These are phyloP conservation scores for Pararge aegeria DNA, from an alignment of 1,140 invertebrate genomes.

Conservation along the genomic window DNA sequence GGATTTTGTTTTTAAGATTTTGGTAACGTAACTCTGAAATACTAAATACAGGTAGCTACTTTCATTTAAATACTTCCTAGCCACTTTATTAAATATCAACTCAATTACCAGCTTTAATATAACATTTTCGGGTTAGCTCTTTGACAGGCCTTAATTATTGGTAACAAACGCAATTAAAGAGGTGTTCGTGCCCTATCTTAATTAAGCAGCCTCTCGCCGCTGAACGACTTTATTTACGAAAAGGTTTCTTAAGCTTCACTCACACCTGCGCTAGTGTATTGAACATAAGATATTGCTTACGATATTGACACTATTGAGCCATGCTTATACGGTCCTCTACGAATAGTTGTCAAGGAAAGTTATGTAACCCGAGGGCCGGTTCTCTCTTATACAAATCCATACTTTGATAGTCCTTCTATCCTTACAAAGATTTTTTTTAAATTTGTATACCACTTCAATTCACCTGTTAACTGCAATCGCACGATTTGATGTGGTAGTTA, in stretches of 20 bases:
- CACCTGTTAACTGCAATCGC: too few relatives aligned
- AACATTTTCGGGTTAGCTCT: constrained; percentile 15
- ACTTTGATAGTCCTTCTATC: too few relatives aligned
- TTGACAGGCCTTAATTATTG: constrained; percentile 19
- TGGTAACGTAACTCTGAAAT: too few relatives aligned
- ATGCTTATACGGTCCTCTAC: background rate
- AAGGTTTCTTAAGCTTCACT: constrained; percentile 4
- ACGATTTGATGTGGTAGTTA: too few relatives aligned
- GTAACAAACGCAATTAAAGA: constrained; percentile 16
- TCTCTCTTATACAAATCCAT: too few relatives aligned
- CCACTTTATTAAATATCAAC: background rate
- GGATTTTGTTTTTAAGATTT: too few relatives aligned
- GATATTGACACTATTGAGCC: background rate
- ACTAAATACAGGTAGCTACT: background rate
- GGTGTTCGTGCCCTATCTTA: constrained; percentile 17
- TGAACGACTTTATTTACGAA: constrained; percentile 12
- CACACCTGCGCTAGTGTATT: background rate
- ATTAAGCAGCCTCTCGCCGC: constrained; percentile 10
- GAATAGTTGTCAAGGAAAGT: too few relatives aligned
- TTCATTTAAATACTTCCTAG: background rate
- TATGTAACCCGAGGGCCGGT: too few relatives aligned
- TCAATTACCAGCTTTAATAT: constrained; percentile 2
- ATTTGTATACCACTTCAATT: too few relatives aligned
- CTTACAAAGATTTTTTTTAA: too few relatives aligned
- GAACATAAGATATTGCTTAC: background rate